Percentiles rank a stretch among this genome's conserved stretches.
Conservation (phyloP, 23 tunicate species). For the Ascidia mentula region DNA sequence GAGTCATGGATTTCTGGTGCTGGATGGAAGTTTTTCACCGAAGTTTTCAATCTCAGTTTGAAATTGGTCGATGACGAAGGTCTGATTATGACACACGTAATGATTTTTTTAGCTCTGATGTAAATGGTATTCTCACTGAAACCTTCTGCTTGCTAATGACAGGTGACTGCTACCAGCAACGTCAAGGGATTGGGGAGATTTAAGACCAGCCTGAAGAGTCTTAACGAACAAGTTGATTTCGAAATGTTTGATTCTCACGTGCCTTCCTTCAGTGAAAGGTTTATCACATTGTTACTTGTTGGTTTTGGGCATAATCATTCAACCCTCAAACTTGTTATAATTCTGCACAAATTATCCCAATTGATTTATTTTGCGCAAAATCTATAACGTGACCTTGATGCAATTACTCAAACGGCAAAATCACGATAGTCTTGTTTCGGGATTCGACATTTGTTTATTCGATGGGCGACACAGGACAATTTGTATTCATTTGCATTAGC, state of each 20-base stretch:
- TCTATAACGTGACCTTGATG: not conserved
- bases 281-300: too few species aligned
- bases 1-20: not conserved
- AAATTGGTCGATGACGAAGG: not conserved
- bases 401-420: not conserved
- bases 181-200: not conserved
- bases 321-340: too few species aligned
- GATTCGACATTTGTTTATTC: too few species aligned
- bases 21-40: not conserved
- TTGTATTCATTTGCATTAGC: too few species aligned
- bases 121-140: not conserved
- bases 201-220: not conserved
- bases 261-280: not conserved
- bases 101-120: not conserved
- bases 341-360: not conserved
- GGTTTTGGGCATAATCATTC: too few species aligned
- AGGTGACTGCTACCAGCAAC: not conserved
- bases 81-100: conserved; percentile 14
- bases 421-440: too few species aligned
- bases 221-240: not conserved
- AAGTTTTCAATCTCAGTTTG: conserved; percentile 1
- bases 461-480: too few species aligned
- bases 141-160: not conserved
- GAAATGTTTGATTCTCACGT: not conserved
- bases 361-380: not conserved